Evolutionary conservation across 2,113 vertebrate genomes (phyloP).

Genomic region (Heterotilapia buettikoferi): DNA sequence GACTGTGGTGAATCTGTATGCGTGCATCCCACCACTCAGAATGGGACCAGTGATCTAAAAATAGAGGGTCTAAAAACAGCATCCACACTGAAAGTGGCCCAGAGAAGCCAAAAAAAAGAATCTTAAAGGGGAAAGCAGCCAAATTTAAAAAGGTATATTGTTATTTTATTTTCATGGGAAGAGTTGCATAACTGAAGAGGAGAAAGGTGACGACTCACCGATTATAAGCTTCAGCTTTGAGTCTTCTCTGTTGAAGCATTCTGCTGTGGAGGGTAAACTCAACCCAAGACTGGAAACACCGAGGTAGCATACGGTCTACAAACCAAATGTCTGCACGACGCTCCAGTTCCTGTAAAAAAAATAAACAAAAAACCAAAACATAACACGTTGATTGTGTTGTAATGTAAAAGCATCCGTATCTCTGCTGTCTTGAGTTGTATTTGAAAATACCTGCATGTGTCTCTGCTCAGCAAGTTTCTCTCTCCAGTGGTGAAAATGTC

Average conservation of each 20-base stretch:
- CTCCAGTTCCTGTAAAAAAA: constrained; percentile 49
- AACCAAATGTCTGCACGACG: constrained; percentile 53
- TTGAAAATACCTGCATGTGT: constrained; percentile 48
- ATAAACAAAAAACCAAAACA: background rate
- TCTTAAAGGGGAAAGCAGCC: background rate
- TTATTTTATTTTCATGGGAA: background rate
- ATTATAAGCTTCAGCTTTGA: constrained; percentile 44
- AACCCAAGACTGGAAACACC: constrained; percentile 66
- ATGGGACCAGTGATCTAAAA: background rate
- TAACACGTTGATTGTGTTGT: background rate
- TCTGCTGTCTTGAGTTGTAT: background rate
- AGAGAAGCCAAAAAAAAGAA: background rate
- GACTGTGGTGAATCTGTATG: background rate
- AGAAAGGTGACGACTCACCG: constrained; percentile 17
- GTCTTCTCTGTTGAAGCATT: constrained; percentile 25
- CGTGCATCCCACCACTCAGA: background rate
- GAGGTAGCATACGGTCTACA: constrained; percentile 41
- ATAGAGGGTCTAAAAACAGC: background rate
- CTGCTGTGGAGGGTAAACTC: constrained; percentile 50
- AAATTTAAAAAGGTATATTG: background rate
- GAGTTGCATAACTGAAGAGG: background rate
- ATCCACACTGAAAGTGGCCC: background rate
- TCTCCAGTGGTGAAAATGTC: constrained; percentile 56
- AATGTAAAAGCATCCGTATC: background rate
- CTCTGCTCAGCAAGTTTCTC: constrained; percentile 31